Base-by-base conservation (phyloP, 1,140 invertebrate species). In the Xylocopa sonorina region DNA sequence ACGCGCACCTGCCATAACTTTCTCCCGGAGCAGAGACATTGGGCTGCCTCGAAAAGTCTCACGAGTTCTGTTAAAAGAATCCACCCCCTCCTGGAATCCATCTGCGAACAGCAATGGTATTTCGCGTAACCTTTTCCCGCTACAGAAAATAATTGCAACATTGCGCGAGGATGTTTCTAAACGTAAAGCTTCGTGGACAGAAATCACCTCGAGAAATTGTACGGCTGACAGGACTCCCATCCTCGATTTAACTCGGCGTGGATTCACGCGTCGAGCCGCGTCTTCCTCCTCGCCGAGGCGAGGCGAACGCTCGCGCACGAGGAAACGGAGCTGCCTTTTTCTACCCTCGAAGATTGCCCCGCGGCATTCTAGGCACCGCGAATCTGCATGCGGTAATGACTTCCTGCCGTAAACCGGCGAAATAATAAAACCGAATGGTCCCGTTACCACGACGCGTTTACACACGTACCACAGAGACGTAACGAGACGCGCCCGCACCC, bases 381-480 rank as follows among this genome's bases (percentile, higher is more conserved):
- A 88, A 89, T 90, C 86, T 89, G 83, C 88, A 89, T 88, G 82
- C 78, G 55, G 83, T 89, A 90, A 90, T 89, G 88, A 89, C 89
- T 89, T 89, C 88, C 88, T 90, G 86, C 75, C 82, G 83, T 89
- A 85, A 84, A 88, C 60, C 80, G 68, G 82, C 74, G 53, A 73
- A 77, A 84, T 81, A 88, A 86, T 86, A 86, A 84, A 88, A 88
- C 48, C 66, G 81, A 88, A 73, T 67, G 63, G 74, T 78, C 84
- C 78, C 71, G 68, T 78, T 86, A 79, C 66, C n/a, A 41, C 58
- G 77, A 71, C 43, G 58, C 58, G 53, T 43, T n/a, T n/a, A 67
- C 77, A 48, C 68, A 64, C 9, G 14, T 62, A 43, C 27, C 32
- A 18, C 48, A n/a, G 51, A 53, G 66, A 34, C 67, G 80, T 82